Evolutionary conservation across 2,888 invertebrate genomes (phyloP).

Genomic region (Neuroscelio doddi): DNA sequence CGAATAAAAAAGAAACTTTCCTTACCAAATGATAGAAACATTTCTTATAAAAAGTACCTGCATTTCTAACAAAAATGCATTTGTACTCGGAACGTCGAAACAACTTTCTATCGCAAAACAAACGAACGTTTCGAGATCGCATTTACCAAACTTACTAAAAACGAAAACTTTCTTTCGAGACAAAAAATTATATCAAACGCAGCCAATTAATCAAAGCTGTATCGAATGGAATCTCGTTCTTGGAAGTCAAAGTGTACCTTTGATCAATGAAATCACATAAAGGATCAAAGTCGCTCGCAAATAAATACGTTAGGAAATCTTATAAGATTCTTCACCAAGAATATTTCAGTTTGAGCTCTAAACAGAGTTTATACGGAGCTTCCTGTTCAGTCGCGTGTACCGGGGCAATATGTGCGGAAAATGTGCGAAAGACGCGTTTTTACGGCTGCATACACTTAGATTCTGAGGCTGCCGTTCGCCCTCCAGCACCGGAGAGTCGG

Average conservation of each 20-base stretch:
- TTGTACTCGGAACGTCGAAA: no score
- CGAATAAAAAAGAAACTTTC: no score
- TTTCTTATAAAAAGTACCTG: no score
- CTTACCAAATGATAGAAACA: no score
- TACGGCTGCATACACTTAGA: conserved; percentile 42
- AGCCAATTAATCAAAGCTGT: no score
- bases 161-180: no score
- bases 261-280: conserved; percentile 32
- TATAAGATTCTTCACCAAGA: conserved; percentile 40
- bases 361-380: conserved; percentile 15
- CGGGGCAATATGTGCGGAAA: conserved; percentile 40
- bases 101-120: no score
- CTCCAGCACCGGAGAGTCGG: neutral
- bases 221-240: neutral
- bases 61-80: no score
- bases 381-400: conserved; percentile 47
- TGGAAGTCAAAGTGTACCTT: conserved; percentile 1
- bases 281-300: conserved; percentile 18
- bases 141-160: no score
- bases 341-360: conserved; percentile 17
- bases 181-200: no score
- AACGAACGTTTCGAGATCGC: no score
- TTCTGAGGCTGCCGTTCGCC: conserved; percentile 33
- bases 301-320: conserved; percentile 38
- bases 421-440: conserved; percentile 46